Base-by-base conservation (phyloP, 2,888 invertebrate genomes). In the Coenonympha arcania region DNA sequence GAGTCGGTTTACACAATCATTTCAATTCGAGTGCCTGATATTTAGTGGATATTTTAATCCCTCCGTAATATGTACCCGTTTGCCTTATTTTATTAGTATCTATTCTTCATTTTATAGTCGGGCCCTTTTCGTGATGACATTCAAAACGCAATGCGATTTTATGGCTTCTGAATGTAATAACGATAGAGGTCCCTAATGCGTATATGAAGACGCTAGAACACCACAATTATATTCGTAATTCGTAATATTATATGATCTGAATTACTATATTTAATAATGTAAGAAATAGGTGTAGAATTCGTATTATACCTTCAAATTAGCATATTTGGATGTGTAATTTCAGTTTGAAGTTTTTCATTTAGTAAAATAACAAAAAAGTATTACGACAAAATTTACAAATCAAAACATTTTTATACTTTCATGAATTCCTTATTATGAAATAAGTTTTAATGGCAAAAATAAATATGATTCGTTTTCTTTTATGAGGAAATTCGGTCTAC, bases 31-130 rank as follows among this genome's bases (percentile, higher is more conserved):
- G 84, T 84, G 84, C 83, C 84, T 84, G 73, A 73, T 69, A 70
- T 71, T 71, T 67, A 66, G 62, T 65, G 49, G 66, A 74, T 65
- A 68, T 79, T 61, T 80, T 84, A 79, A 65, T 83, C 85, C 85
- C 84, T 84, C 84, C 84, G 80, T 68, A 62, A 73, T 55, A n/a
- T n/a, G n/a, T n/a, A 74, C 72, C 80, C 72, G 59, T 80, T 76
- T 79, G 85, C 84, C 85, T 86, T 86, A 86, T 85, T 84, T 84
- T 82, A 74, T 77, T 82, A 83, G 82, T 64, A 52, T 66, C 72
- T 52, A 60, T n/a, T n/a, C n/a, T n/a, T n/a, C n/a, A n/a, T 77
- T 79, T 76, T 54, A 45, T 56, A 55, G 51, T 50, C 63, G 69
- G 24, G 22, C 39, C 22, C 15, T 39, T 22, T 15, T 24, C 15